Evolutionary conservation across 2,797 vertebrate genomes (phyloP), one percentile per base, ranked within the genome.

Genomic region (Acridotheres tristis): DNA sequence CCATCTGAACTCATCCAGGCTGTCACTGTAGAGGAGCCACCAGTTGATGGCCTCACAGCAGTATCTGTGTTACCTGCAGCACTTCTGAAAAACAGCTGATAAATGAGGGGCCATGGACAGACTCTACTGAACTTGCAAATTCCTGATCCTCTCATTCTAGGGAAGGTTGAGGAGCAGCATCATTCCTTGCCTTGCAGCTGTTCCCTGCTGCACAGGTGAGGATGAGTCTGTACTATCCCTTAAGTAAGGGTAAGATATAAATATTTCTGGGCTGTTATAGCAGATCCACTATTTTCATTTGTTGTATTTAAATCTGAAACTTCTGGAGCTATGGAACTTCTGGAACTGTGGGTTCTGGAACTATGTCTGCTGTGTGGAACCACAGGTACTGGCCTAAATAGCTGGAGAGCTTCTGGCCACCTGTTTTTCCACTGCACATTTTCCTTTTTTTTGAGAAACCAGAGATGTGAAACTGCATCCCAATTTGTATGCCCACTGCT

Each of bases 191-290:
- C 61, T 48, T 55, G 57, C 72, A 73, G 76, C 90, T 32, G 68
- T 0, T 2, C 34, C n/a, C 65, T 87, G 57, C 82, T 68, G 54
- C 30, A 3, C 13, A 40, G 69, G 42, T n/a, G 12, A 34, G 69
- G 66, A 9, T 45, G 61, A 36, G 36, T 21, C 73, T 10, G 3
- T 36, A 7, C 51, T 40, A 40, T 42, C 47, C 29, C 50, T 47
- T 27, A 4, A 2, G 0, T 16, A n/a, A 48, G 53, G 32, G n/a
- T 26, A 40, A 38, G 23, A 38, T 38, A 9, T 0, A 36, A 77
- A 73, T 23, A n/a, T 23, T 54, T 74, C 30, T 29, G 57, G 69
- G 30, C 50, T 58, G 13, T 66, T 93, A 6, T 0, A 36, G 38
- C 45, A 78, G 26, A 45, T 38, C 22, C 32, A 15, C 4, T 58